Base-by-base conservation (phyloP, 2,888 invertebrate genomes). In the Aradus depressus region DNA sequence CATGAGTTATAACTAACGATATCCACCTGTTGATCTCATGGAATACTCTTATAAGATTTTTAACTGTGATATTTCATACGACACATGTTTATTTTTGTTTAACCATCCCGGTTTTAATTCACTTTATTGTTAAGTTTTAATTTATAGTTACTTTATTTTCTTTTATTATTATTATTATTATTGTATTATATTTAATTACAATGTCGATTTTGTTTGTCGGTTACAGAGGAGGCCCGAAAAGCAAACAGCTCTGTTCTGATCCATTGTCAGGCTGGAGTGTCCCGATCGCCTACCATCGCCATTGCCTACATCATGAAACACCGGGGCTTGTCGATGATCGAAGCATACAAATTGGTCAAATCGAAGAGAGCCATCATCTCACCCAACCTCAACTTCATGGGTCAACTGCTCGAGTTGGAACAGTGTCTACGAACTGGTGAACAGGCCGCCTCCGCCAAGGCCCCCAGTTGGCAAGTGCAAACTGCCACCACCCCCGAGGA, bases 241-340 rank as follows among this genome's bases (percentile, higher is more conserved):
- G 76, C 66, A 50, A 83, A 72, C 62, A 77, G 71, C 64, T 78
- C 81, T 63, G 88, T 93, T 34, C 74, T 95, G 64, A 82, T 95
- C 54, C 95, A 95, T 70, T 95, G 95, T 68, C 93, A 93, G 65
- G 93, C 92, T 44, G 95, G 95, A 45, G 87, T 95, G 44, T 93
- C 92, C 50, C 77, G 93, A 59, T 92, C 92, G 58, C 91, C 93
- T 56, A 93, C 93, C 56, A 80, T 95, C 65, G 90, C 91, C 64
- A 92, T 95, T 64, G 92, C 93, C 43, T 95, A 89, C 72, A 78
- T 93, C 62, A 92, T 95, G 88, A 82, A 86, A 63, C 84, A 87
- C 70, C 82, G 84, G 66, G 78, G 79, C 54, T 68, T 90, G 67
- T 79, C 82, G 32, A 85, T 85, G 73, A 77, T 86, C 38, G 89